These are phyloP conservation scores for Digitonthophagus gazella DNA, from an alignment of 2,888 invertebrate species.

Conservation along the genomic window DNA sequence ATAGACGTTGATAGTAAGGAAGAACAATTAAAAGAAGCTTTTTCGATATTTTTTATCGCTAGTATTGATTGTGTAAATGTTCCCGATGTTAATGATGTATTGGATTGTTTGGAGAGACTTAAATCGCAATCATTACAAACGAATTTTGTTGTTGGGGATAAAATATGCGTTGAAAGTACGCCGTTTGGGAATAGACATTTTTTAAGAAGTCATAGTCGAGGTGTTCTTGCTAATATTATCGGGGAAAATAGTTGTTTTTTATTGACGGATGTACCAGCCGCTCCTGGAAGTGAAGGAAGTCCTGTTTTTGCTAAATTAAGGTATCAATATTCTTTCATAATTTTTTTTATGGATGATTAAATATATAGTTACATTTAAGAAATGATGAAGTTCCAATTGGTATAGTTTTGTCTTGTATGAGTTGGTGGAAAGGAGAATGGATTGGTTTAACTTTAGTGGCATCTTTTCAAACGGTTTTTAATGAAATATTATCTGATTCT, in stretches of 20 bases:
- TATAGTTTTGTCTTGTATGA: slow-evolving; percentile 58
- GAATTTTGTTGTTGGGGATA: slow-evolving; percentile 28
- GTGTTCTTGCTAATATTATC: slow-evolving; percentile 59
- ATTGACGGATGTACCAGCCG: slow-evolving; percentile 60
- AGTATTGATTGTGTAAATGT: neutral
- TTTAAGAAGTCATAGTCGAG: slow-evolving; percentile 57
- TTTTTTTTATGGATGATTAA: too few relatives aligned
- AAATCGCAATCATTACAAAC: neutral
- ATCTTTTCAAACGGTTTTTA: slow-evolving; percentile 42
- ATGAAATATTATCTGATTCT: slow-evolving; percentile 7
- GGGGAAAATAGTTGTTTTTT: slow-evolving; percentile 56
- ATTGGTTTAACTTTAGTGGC: slow-evolving; percentile 61
- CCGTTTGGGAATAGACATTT: slow-evolving; percentile 56
- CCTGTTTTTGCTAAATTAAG: slow-evolving; percentile 52
- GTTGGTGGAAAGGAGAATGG: slow-evolving; percentile 64
- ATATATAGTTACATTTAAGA: too few relatives aligned
- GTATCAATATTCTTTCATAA: too few relatives aligned
- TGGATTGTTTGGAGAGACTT: slow-evolving; percentile 10
- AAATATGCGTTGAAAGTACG: slow-evolving; percentile 39
- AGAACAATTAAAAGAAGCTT: slow-evolving; percentile 19
- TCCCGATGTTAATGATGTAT: neutral
- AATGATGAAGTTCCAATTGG: slow-evolving; percentile 47
- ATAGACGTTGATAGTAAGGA: slow-evolving; percentile 19
- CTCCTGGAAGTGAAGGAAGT: slow-evolving; percentile 61
- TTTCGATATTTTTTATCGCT: slow-evolving; percentile 21